These are phyloP conservation scores for Ophion ventricosus DNA, from an alignment of 2,888 invertebrate genomes.

Conservation along the genomic window DNA sequence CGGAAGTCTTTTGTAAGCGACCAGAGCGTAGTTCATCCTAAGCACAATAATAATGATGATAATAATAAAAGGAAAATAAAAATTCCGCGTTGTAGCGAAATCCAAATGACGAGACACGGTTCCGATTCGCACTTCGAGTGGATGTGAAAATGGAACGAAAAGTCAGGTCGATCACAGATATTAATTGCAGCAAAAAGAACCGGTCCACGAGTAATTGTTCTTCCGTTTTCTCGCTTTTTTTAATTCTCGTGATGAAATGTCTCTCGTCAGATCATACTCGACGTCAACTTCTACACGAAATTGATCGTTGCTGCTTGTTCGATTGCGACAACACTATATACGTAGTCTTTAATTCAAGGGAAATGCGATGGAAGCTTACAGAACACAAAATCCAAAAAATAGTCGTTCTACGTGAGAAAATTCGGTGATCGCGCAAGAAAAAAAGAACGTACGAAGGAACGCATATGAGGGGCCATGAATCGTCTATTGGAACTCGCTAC, in stretches of 20 bases:
- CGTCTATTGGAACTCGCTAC: neutral
- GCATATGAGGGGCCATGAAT: neutral
- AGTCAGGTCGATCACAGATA: slow-evolving; percentile 26
- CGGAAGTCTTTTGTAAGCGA: neutral
- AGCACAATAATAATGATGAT: slow-evolving; percentile 8
- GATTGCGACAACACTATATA: no score
- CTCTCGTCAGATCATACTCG: neutral
- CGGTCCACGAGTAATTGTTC: slow-evolving; percentile 26
- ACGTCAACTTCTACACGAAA: neutral
- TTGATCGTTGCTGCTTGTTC: no score
- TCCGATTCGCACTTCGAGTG: slow-evolving; percentile 24
- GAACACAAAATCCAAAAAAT: slow-evolving; percentile 2
- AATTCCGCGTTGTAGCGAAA: slow-evolving; percentile 14
- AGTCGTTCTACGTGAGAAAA: neutral
- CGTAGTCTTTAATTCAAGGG: slow-evolving; percentile 1
- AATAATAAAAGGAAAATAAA: neutral
- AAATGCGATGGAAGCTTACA: neutral
- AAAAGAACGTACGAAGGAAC: neutral
- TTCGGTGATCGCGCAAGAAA: neutral
- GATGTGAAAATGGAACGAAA: slow-evolving; percentile 40
- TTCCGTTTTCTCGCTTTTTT: slow-evolving; percentile 45
- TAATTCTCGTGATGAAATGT: slow-evolving; percentile 26
- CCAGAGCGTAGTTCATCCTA: neutral
- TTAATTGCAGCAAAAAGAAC: slow-evolving; percentile 19
- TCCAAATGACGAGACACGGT: slow-evolving; percentile 30